Percentiles rank a stretch among this genome's conserved stretches.
Conservation (phyloP, 2,113 vertebrate species). For the Peucedramus taeniatus region DNA sequence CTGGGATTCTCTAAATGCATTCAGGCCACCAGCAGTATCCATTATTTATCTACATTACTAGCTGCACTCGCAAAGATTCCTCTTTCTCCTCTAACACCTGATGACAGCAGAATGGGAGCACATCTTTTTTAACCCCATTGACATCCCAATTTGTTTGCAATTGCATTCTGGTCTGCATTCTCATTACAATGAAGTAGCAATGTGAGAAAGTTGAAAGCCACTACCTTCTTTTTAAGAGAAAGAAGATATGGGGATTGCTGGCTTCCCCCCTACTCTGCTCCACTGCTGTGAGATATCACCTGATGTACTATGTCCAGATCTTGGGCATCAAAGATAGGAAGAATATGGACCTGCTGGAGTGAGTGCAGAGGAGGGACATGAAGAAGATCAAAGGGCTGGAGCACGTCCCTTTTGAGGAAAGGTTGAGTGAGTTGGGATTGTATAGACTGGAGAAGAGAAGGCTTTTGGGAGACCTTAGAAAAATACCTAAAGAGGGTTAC, state of each 20-base stretch:
- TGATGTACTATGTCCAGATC: background rate
- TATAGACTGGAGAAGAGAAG: background rate
- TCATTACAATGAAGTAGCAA: background rate
- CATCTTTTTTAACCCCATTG: background rate
- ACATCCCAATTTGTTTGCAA: background rate
- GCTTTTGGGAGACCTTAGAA: background rate
- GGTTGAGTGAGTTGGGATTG: background rate
- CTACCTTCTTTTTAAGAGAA: background rate
- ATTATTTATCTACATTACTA: conserved; percentile 46
- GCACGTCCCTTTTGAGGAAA: background rate
- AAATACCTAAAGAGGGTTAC: background rate
- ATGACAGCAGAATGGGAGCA: background rate
- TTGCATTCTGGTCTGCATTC: background rate
- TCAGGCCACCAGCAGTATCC: conserved; percentile 26
- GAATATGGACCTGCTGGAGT: background rate
- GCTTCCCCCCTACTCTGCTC: background rate
- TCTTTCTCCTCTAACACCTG: background rate
- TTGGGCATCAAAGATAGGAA: background rate
- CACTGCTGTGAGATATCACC: fast-evolving
- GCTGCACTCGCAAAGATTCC: background rate
- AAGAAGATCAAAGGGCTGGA: background rate
- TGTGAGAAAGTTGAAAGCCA: background rate
- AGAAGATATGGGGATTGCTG: background rate
- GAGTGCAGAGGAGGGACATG: background rate
- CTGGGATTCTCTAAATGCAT: conserved; percentile 51